phyloP scores from a whole-genome alignment of 2,113 vertebrate genomes.

The Conger conger region DNA sequence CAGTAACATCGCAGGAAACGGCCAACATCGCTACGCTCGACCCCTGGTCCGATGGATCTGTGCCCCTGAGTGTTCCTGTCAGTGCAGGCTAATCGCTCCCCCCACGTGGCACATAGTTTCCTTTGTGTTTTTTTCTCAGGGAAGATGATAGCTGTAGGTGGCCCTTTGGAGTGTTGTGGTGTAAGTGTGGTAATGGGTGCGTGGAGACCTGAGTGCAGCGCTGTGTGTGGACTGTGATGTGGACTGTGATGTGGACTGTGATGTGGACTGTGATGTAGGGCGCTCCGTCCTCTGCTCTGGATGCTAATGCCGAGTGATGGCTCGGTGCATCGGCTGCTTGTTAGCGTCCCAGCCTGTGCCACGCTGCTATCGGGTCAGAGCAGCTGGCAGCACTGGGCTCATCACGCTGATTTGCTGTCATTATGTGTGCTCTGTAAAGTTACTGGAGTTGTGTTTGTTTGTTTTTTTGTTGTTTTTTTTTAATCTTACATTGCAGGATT shows the following conservation, averaged over 20 bases:
- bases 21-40: slow-evolving; percentile 43
- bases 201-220: neutral
- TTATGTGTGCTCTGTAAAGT: neutral
- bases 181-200: neutral
- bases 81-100: slow-evolving; percentile 36
- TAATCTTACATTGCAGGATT: neutral
- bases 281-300: neutral
- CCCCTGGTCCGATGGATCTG: slow-evolving; percentile 46
- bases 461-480: no score
- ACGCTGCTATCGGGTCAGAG: neutral
- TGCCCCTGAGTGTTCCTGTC: slow-evolving; percentile 22
- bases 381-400: neutral
- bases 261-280: no score
- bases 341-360: neutral
- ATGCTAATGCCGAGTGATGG: slow-evolving; percentile 12
- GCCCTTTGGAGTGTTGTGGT: slow-evolving; percentile 48
- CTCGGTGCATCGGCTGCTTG: neutral
- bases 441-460: no score
- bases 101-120: slow-evolving; percentile 48
- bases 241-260: no score
- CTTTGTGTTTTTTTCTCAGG: slow-evolving; percentile 55
- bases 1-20: neutral
- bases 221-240: neutral
- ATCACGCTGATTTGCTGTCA: neutral
- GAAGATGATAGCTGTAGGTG: slow-evolving; percentile 49